phyloP scores from a whole-genome alignment of 2,888 invertebrate species.

The Zygothrica quintamaculata region DNA sequence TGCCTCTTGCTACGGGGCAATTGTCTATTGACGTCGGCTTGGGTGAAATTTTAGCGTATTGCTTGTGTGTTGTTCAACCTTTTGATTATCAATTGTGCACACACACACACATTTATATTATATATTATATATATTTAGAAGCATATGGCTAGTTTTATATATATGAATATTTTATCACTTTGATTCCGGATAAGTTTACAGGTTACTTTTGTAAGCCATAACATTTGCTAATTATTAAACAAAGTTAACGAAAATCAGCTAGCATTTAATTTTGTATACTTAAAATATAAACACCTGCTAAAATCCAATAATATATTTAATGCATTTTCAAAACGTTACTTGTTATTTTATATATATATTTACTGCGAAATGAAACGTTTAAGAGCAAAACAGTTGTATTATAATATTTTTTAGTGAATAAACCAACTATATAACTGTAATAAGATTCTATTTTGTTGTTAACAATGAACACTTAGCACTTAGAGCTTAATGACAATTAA shows the following conservation, averaged over 20 bases:
- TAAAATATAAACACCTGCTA: conserved; percentile 13
- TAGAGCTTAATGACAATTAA: conserved; percentile 47
- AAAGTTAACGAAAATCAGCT: conserved; percentile 15
- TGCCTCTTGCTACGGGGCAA: no score
- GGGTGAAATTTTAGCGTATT: conserved; percentile 5
- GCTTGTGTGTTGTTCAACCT: background rate
- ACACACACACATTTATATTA: conserved; percentile 8
- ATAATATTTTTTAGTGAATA: no score
- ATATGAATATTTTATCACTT: conserved; percentile 8
- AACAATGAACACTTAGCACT: conserved; percentile 42
- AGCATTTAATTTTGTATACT: conserved; percentile 21
- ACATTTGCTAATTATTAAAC: conserved; percentile 41
- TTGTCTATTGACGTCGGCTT: conserved; percentile 34
- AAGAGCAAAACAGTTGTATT: no score
- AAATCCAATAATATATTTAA: background rate
- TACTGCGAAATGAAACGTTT: no score
- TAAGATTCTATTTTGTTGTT: no score
- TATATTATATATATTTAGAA: conserved; percentile 17
- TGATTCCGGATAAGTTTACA: conserved; percentile 4
- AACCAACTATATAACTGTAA: no score
- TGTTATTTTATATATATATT: conserved; percentile 1
- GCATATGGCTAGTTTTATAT: background rate
- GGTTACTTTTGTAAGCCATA: conserved; percentile 10
- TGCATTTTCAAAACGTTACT: conserved; percentile 11
- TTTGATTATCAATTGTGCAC: conserved; percentile 19